A percentile compares a stretch with the other conserved stretches of the same genome.
Conservation (phyloP, 1,140 invertebrate genomes). For the Achroia grisella region DNA sequence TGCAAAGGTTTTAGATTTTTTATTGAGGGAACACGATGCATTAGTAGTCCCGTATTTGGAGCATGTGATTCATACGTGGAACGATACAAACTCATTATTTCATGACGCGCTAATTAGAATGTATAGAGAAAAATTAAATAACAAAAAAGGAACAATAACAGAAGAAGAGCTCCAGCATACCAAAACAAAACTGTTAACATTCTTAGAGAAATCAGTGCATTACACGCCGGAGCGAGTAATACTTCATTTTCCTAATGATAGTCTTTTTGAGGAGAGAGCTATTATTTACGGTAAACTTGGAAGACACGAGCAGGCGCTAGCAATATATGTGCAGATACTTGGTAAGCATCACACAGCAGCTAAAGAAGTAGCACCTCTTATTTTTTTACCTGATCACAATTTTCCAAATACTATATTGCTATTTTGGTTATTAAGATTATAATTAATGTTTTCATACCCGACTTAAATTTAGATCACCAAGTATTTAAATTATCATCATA, state of each 20-base stretch:
- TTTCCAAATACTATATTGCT: too few relatives aligned
- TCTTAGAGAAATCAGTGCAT: constrained; percentile 87
- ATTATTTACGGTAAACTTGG: constrained; percentile 92
- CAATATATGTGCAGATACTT: constrained; percentile 90
- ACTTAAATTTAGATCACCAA: too few relatives aligned
- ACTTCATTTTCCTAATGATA: constrained; percentile 89
- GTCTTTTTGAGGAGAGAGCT: constrained; percentile 93
- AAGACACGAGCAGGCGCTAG: constrained; percentile 92
- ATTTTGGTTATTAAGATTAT: too few relatives aligned
- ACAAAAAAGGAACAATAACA: constrained; percentile 75
- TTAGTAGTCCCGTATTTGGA: constrained; percentile 95
- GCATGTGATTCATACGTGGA: constrained; percentile 93
- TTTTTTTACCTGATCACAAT: too few relatives aligned
- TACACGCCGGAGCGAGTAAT: constrained; percentile 93
- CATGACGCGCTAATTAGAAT: constrained; percentile 94
- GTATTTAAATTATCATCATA: too few relatives aligned
- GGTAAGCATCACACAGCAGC: constrained; percentile 24
- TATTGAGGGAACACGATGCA: constrained; percentile 85
- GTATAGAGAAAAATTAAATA: constrained; percentile 78
- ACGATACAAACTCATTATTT: constrained; percentile 88
- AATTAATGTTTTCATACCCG: too few relatives aligned
- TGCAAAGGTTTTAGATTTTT: constrained; percentile 90
- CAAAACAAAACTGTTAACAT: constrained; percentile 85
- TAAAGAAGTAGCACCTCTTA: too few relatives aligned
- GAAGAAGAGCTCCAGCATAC: constrained; percentile 78